Evolutionary conservation across 2,797 vertebrate genomes (phyloP), one percentile per base, ranked within the genome.

Genomic region (Diglossa cyanea): DNA sequence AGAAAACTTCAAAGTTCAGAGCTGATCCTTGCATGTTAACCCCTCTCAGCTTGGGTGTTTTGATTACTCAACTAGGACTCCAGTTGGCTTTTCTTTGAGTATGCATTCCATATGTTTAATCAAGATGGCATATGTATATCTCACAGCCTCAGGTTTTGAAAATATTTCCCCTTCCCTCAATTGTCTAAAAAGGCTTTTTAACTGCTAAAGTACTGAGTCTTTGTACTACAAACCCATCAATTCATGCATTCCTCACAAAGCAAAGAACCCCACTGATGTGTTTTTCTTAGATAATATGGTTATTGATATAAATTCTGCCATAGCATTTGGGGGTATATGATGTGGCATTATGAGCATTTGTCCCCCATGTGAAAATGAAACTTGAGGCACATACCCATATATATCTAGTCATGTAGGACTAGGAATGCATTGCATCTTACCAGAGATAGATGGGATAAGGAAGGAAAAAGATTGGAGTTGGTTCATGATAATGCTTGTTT

Each of bases 71-170:
- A 83, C 79, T 96, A 97, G 94, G 96, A 96, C 96, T 97, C 95
- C 93, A 95, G 75, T 97, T 97, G 97, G 97, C 97, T 97, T 97
- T 97, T 90, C 92, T 97, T 96, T 93, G 96, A 97, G 96, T 97
- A 98, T 98, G 93, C 94, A 92, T 98, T 97, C 98, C 98, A 98
- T 98, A 98, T 98, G 98, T 98, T 97, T 97, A 97, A 98, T 98
- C 97, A 97, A 97, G 96, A 97, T 97, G 96, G 95, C 90, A 96
- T 96, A 96, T 88, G 91, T 93, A 88, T 87, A 91, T 92, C 92
- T 92, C 5, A 1, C 96, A 96, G 89, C 91, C 96, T 97, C 94
- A 85, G 97, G 96, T 97, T 97, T 94, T 96, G 86, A 97, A 98
- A 97, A 96, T 95, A 97, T 95, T 97, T 97, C 94, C 97, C 95